Percentiles rank a stretch among this genome's conserved stretches.
Conservation (phyloP, 2,113 vertebrate species). For the Melanostigma gelatinosum region DNA sequence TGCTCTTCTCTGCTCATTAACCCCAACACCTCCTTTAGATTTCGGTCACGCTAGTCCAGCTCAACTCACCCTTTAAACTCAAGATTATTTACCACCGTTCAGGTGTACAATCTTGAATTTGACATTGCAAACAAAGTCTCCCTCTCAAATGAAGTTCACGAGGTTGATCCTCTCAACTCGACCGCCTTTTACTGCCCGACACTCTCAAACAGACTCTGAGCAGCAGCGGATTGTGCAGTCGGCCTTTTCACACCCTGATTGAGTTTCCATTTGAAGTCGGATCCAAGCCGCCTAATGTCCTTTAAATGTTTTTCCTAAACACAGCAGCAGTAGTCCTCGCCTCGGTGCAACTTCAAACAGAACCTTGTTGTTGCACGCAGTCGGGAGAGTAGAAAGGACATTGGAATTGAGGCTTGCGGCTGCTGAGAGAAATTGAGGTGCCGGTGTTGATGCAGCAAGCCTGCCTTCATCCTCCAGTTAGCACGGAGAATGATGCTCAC, state of each 20-base stretch:
- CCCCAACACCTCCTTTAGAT: neutral
- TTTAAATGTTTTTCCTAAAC: slow-evolving; percentile 81
- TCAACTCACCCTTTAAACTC: slow-evolving; percentile 22
- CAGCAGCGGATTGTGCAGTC: slow-evolving; percentile 45
- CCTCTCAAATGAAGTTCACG: slow-evolving; percentile 66
- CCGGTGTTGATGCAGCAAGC: slow-evolving; percentile 35
- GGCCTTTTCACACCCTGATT: slow-evolving; percentile 73
- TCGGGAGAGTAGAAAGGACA: slow-evolving; percentile 41
- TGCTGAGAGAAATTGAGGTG: slow-evolving; percentile 20
- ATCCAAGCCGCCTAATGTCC: slow-evolving; percentile 77
- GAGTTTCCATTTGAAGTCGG: slow-evolving; percentile 78
- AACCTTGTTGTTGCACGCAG: slow-evolving; percentile 51
- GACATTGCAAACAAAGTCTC: slow-evolving; percentile 26
- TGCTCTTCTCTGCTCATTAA: slow-evolving; percentile 9
- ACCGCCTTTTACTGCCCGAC: slow-evolving; percentile 58
- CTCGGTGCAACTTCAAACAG: slow-evolving; percentile 57
- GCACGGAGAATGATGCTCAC: slow-evolving; percentile 19
- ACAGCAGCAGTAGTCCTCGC: slow-evolving; percentile 60
- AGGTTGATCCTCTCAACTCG: slow-evolving; percentile 47
- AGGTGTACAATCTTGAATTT: slow-evolving; percentile 36
- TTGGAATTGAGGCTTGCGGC: slow-evolving; percentile 42
- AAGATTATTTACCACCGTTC: slow-evolving; percentile 28
- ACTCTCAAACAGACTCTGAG: slow-evolving; percentile 56
- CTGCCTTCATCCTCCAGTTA: slow-evolving; percentile 32
- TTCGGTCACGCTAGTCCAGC: neutral